Base-by-base conservation (phyloP, 2,888 invertebrate species). In the Tolmerus cingulatus region DNA sequence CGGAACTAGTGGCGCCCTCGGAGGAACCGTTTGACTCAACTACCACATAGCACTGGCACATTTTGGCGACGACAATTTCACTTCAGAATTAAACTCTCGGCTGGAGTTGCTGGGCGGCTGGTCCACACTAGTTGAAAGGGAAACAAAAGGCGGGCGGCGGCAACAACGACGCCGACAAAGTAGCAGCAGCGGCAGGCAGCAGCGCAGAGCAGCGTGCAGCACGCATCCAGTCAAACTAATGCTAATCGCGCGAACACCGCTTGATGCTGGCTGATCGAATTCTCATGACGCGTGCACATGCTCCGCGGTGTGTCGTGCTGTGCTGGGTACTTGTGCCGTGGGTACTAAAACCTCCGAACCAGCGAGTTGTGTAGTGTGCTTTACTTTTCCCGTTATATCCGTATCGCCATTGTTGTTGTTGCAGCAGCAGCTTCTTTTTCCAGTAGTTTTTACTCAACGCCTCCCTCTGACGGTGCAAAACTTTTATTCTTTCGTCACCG, bases 201-300 rank as follows among this genome's bases (percentile, higher is more conserved):
- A 34, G 37, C 40, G 16, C 37, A 76, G 76, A 40, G 40, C 76
- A 40, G 19, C 76, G 19, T 76, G 76, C 81, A 51, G 55, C 81
- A 81, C 27, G 81, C 81, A 81, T 81, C 81, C 51, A 81, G 81
- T 51, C 81, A 81, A 51, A 81, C 81, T 51, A 81, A 46, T 81
- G 81, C 51, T 81, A 81, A 30, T 81, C 81, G 51, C 51, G 81
- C 81, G 51, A 55, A 81, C 81, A 81, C 37, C 23, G 81, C 51
- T 55, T 51, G 81, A 81, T 81, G 81, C 81, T 27, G 81, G 30
- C 81, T 76, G 51, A 81, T 51, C 55, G 55, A 81, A 55, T 55
- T 34, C 30, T 30, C 81, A 81, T 81, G 51, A 19, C 55, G 51
- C 55, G 81, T 34, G 81, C 81, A 81, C 81, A 81, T 81, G 55